Percentiles rank a stretch among this genome's conserved stretches.
phyloP scores from a whole-genome alignment of 2,888 invertebrate species.

The Drosophila subsilvestris region DNA sequence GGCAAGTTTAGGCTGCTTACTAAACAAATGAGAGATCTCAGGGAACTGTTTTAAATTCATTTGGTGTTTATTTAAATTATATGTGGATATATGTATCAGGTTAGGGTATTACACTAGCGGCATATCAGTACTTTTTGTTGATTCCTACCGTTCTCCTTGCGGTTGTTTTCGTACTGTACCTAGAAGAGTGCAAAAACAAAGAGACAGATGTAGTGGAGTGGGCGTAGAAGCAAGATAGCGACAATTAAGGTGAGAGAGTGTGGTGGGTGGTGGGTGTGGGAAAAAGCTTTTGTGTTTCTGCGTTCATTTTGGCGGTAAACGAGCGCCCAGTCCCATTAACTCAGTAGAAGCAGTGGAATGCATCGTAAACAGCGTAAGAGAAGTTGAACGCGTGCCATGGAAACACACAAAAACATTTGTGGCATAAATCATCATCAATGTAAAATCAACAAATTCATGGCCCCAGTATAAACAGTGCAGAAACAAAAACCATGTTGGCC shows the following conservation, averaged over 20 bases:
- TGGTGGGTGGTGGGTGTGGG: background rate
- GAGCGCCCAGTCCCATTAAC: background rate
- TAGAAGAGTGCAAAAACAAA: background rate
- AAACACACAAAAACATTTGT: background rate
- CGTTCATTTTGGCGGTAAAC: background rate
- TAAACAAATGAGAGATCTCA: background rate
- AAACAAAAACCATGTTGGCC: constrained; percentile 5
- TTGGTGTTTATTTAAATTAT: too few relatives aligned
- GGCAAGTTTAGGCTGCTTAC: background rate
- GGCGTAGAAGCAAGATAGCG: background rate
- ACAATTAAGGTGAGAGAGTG: background rate
- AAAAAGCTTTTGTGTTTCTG: background rate
- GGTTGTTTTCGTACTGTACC: background rate
- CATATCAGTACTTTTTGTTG: background rate
- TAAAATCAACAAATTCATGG: constrained; percentile 1
- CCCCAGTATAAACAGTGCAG: background rate
- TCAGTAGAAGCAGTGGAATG: constrained; percentile 2
- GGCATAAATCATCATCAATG: background rate
- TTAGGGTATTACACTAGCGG: background rate
- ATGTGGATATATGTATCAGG: too few relatives aligned
- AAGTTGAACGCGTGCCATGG: constrained; percentile 16
- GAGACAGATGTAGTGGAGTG: background rate
- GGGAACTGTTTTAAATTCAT: too few relatives aligned
- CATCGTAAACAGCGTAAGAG: constrained; percentile 24
- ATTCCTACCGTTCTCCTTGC: background rate